Conservation (phyloP, 2,797 vertebrate genomes). For the Pelodytes ibericus region DNA sequence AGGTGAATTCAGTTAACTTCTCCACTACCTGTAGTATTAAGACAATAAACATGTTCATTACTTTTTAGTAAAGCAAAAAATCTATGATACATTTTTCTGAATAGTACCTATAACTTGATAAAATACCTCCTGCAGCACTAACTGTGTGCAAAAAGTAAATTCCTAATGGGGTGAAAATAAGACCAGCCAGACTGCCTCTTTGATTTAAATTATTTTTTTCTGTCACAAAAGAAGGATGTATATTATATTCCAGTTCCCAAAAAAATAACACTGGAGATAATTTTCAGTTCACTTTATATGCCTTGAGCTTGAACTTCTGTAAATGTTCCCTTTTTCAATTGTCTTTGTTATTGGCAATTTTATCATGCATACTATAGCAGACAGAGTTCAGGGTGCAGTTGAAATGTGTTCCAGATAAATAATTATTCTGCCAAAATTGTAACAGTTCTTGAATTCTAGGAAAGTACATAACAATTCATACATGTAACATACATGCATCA, state of each 20-base stretch:
- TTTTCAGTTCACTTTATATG: slow-evolving; percentile 18
- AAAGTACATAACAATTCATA: too few species aligned
- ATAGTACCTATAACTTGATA: slow-evolving; percentile 20
- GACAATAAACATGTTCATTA: too few species aligned
- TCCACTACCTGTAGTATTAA: too few species aligned
- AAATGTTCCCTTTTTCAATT: slow-evolving; percentile 15
- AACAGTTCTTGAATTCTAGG: too few species aligned
- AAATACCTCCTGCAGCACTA: slow-evolving; percentile 26
- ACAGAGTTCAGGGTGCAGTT: background rate
- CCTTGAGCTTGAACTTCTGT: slow-evolving; percentile 26
- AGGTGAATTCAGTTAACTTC: too few species aligned
- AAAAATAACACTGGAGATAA: slow-evolving; percentile 8
- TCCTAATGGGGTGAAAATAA: slow-evolving; percentile 24
- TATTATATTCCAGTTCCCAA: slow-evolving; percentile 21
- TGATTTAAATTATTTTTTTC: slow-evolving; percentile 29
- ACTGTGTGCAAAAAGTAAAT: slow-evolving; percentile 18
- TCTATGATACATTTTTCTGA: slow-evolving; percentile 21
- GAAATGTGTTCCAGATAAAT: too few species aligned
- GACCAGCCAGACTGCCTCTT: slow-evolving; percentile 18
- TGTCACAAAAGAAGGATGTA: slow-evolving; percentile 29
- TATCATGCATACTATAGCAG: slow-evolving; percentile 10
- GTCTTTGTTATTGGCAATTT: slow-evolving; percentile 16
- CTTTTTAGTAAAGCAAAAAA: slow-evolving; percentile 23
- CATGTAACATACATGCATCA: too few species aligned
- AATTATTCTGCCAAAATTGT: too few species aligned